A percentile compares a stretch with the other conserved stretches of the same genome.
Conservation (phyloP, 2,797 vertebrate species). For the Cryptoblepharus egeriae region DNA sequence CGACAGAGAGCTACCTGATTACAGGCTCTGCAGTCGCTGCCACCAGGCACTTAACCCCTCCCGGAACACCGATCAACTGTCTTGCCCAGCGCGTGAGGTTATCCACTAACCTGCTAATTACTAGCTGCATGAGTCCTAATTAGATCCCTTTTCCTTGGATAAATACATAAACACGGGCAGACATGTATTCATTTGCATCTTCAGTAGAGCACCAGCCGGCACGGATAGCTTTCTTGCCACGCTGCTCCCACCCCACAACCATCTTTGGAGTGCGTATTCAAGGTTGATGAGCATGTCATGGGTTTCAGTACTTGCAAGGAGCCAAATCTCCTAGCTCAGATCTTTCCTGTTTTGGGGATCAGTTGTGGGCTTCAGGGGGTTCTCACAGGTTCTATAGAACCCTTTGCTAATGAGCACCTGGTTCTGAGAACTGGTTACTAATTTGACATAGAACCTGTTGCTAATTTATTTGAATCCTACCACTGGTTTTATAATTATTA, state of each 20-base stretch:
- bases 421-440: too few relatives aligned
- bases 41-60: constrained; percentile 36
- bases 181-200: constrained; percentile 24
- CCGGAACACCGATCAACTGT: constrained; percentile 40
- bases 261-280: neutral
- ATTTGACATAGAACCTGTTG: too few relatives aligned
- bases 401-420: too few relatives aligned
- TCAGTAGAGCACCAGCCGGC: constrained; percentile 34
- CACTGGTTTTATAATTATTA: too few relatives aligned
- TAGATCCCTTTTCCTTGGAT: constrained; percentile 61
- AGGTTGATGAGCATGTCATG: neutral
- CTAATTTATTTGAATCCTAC: too few relatives aligned
- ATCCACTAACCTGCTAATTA: constrained; percentile 49
- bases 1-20: constrained; percentile 17
- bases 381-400: too few relatives aligned
- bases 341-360: neutral
- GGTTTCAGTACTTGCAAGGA: neutral
- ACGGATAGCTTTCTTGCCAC: constrained; percentile 18
- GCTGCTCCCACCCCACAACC: too few relatives aligned
- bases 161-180: constrained; percentile 59
- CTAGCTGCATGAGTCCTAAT: constrained; percentile 61
- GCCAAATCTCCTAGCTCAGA: too few relatives aligned
- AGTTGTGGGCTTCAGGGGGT: too few relatives aligned
- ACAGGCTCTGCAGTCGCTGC: constrained; percentile 31
- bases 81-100: constrained; percentile 33